Evolutionary conservation across 2,888 invertebrate genomes (phyloP).

Genomic region (Metallyticus violacea): DNA sequence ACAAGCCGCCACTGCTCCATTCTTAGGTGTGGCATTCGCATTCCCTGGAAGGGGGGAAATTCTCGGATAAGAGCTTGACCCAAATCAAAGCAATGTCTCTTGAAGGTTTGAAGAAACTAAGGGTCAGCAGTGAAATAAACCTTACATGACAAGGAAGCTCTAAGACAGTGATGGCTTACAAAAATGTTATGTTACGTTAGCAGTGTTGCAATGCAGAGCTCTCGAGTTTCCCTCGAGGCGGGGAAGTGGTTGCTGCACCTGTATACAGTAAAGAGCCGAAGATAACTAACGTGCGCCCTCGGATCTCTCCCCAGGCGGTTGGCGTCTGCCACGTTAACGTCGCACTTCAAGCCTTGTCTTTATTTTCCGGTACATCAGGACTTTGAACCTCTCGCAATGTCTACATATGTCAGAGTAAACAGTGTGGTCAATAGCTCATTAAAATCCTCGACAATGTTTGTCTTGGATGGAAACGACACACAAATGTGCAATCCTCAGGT

Average conservation of each 20-base stretch:
- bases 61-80: background rate
- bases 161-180: background rate
- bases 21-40: background rate
- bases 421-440: background rate
- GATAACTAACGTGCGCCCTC: too few species aligned
- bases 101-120: background rate
- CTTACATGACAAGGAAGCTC: background rate
- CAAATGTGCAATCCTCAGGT: too few species aligned
- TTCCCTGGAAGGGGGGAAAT: background rate
- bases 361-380: background rate
- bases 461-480: background rate
- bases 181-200: background rate
- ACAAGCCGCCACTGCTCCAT: background rate
- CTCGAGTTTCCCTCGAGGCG: background rate
- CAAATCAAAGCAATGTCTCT: background rate
- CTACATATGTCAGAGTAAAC: background rate
- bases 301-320: background rate
- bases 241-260: background rate
- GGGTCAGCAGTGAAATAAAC: background rate
- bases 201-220: background rate
- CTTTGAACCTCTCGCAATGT: background rate
- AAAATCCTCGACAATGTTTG: background rate
- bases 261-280: background rate
- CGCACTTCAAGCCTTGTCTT: background rate
- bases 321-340: background rate